Evolutionary conservation across 92 coral and sea anemone species (phyloP).

Genomic region (Porites lobata): DNA sequence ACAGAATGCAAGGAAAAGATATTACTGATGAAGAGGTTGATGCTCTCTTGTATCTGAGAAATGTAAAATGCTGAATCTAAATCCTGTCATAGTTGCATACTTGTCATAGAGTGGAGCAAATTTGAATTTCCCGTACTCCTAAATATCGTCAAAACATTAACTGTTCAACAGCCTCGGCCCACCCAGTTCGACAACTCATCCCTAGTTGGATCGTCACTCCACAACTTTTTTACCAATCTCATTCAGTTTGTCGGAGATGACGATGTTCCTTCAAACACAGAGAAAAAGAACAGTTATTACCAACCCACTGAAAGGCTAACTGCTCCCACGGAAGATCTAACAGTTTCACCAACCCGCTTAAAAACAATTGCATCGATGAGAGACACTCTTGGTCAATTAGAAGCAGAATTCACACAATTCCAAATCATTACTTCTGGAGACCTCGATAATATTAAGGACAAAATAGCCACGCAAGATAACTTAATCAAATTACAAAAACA

Average conservation of each 20-base stretch:
- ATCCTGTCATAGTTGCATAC: constrained; percentile 65
- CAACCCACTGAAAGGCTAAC: background rate
- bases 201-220: no score
- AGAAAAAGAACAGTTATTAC: no score
- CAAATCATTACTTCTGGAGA: background rate
- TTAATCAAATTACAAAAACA: background rate
- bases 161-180: no score
- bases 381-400: background rate
- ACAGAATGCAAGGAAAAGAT: constrained; percentile 63
- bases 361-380: background rate
- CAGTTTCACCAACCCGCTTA: background rate
- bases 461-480: background rate
- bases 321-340: background rate
- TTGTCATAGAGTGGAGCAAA: no score
- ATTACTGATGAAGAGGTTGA: constrained; percentile 73
- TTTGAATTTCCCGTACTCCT: no score
- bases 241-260: background rate
- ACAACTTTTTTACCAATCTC: no score
- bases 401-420: background rate
- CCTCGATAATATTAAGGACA: background rate
- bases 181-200: no score
- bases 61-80: constrained; percentile 69
- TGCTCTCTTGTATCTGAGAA: constrained; percentile 70
- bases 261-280: background rate
- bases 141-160: no score